phyloP scores from a whole-genome alignment of 2,888 invertebrate genomes.

The Drosophila tripunctata region DNA sequence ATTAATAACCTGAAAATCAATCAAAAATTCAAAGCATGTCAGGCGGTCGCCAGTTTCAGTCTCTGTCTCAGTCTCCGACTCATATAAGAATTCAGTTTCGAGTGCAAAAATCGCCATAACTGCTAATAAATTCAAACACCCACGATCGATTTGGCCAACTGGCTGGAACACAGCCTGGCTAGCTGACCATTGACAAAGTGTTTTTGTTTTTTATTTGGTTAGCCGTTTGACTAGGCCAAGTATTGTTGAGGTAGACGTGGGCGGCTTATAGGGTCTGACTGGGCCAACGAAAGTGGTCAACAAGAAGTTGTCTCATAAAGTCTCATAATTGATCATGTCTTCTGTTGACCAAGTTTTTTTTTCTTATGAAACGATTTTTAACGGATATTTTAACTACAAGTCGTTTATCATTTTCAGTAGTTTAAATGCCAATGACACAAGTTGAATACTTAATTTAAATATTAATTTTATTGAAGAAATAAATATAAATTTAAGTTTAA shows the following conservation, averaged over 20 bases:
- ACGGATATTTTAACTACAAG: background rate
- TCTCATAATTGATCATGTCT: constrained; percentile 7
- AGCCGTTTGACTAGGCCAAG: constrained; percentile 25
- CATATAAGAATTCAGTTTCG: constrained; percentile 16
- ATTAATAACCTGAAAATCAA: constrained; percentile 70
- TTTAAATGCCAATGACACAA: background rate
- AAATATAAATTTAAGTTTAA: too few relatives aligned
- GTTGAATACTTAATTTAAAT: background rate
- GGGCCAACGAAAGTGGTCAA: constrained; percentile 33
- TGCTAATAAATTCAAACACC: constrained; percentile 74
- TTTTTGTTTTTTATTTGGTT: too few relatives aligned
- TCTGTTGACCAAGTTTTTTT: background rate
- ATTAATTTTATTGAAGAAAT: background rate
- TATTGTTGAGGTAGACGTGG: constrained; percentile 19
- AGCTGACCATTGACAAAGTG: constrained; percentile 37
- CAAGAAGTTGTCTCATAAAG: constrained; percentile 9
- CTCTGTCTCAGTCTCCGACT: constrained; percentile 6
- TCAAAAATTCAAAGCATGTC: constrained; percentile 73
- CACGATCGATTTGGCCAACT: constrained; percentile 44
- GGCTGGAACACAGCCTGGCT: constrained; percentile 9
- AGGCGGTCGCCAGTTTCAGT: constrained; percentile 14
- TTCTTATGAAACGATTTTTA: background rate
- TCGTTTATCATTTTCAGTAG: background rate
- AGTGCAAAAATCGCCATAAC: constrained; percentile 64
- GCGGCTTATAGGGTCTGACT: constrained; percentile 13